Evolutionary conservation across 2,888 invertebrate species (phyloP), one percentile per base, ranked within the genome.

Genomic region (Diabrotica balteata): DNA sequence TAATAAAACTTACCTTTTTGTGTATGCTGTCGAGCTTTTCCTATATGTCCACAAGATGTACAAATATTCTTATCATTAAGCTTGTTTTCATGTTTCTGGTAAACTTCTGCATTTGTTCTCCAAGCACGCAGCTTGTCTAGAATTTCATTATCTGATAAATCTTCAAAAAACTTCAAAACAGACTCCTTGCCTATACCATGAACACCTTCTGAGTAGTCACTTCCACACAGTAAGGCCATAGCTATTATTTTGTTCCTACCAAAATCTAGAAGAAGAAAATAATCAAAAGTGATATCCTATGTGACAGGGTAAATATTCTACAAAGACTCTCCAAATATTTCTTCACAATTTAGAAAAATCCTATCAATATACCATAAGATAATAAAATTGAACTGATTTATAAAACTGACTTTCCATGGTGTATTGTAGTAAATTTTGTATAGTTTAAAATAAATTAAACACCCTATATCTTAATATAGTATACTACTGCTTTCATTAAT

Each of bases 181-280:
- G 91, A 90, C 71, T 94, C 93, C 70, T 91, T 91, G 0, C 97
- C 96, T 59, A 93, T 86, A 0, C 93, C 92, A 49, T 86, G 87
- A 70, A 96, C 84, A 75, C 96, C 94, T 6, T 90, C 90, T 54
- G 89, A 88, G 80, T 96, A 96, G 84, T 97, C 97, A 80, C 95
- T 95, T 0, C 96, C 96, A 74, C 94, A 91, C 1, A 97, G 84
- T 45, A 97, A 81, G 7, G 95, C 95, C 78, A 96, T 85, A 0
- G 91, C 94, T 67, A 97, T 89, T 83, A 96, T 90, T 83, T 94
- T 94, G 73, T 92, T 90, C 71, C 94, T 89, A 0, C 92, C 92
- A 73, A 97, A 88, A 70, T 91, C 90, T 86, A 70, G 67, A 73
- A 44, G 32, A 32, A 32, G 4, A 32, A 4, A 32, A 32, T 32